Base-by-base conservation (phyloP, 2,113 vertebrate species). In the Heterochromis multidens region DNA sequence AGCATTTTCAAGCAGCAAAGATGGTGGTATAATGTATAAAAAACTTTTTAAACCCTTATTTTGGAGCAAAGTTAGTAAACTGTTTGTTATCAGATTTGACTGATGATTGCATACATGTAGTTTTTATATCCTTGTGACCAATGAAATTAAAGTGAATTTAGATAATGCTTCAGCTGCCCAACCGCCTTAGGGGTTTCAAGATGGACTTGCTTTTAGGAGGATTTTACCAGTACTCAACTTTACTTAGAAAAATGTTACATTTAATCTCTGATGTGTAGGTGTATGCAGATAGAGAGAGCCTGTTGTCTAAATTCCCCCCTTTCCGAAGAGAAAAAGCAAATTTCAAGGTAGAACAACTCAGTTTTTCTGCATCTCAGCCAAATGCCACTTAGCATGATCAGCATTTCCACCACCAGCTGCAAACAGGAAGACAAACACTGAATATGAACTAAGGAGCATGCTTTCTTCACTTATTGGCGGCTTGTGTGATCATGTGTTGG, bases 301-400 rank as follows among this genome's bases (percentile, higher is more conserved):
- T 70, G 23, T 23, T 0, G 1, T 46, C 65, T 70, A 46, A 70
- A 46, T 49, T 17, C 19, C 16, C 23, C 10, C 6, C 19, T 67
- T 29, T 25, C 9, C 19, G 29, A 49, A 23, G 40, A 12, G 16
- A 21, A 49, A 72, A 29, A 4, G 17, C 25, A 29, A 27, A 49
- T 72, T 49, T 72, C 16, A 72, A 74, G 52, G 60, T 19, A 65
- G 79, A 79, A 29, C 84, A 46, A 19, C 21, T 60, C 23, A 0
- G 54, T 58, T 63, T 67, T 43, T 80, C 37, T 74, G 27, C 79
- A 35, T 65, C 74, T 80, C 61, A 72, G 74, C 80, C 85, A 81
- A 84, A 81, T 83, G 83, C 77, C 52, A 65, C 86, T 87, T 79
- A 89, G 59, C 80, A n/a, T 70, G 77, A 87, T 81, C 77, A 80